A percentile compares a stretch with the other conserved stretches of the same genome.
These are phyloP conservation scores for Formicarius rufipectus DNA, from an alignment of 2,113 vertebrate species.

Conservation along the genomic window DNA sequence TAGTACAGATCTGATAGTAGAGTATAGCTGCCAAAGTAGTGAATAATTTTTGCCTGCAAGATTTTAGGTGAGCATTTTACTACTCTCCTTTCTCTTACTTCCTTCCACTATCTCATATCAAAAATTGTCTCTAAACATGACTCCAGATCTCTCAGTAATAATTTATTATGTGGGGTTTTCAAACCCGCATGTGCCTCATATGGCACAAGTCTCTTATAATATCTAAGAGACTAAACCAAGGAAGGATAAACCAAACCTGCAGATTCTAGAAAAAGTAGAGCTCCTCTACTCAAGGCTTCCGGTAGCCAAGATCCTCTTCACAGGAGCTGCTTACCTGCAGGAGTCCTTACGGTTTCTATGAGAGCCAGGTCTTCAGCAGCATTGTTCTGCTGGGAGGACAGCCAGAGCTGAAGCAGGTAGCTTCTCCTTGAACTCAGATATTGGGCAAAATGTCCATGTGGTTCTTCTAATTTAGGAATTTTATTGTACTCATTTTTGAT, in stretches of 20 bases:
- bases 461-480: background rate
- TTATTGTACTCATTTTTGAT: background rate
- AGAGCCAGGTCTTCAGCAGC: background rate
- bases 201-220: background rate
- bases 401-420: background rate
- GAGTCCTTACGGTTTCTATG: background rate
- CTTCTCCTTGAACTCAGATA: background rate
- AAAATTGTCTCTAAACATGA: background rate
- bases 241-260: background rate
- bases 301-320: background rate
- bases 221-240: background rate
- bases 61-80: background rate
- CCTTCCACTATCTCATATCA: background rate
- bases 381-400: background rate
- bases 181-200: background rate
- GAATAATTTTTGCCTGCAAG: background rate
- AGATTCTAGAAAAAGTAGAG: background rate
- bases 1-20: background rate
- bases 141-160: background rate
- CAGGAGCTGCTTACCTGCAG: background rate
- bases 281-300: background rate
- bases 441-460: background rate
- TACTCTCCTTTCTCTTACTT: background rate
- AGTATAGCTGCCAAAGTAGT: background rate
- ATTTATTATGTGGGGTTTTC: background rate